phyloP scores from a whole-genome alignment of 2,888 invertebrate genomes.

The Polyommatus icarus region DNA sequence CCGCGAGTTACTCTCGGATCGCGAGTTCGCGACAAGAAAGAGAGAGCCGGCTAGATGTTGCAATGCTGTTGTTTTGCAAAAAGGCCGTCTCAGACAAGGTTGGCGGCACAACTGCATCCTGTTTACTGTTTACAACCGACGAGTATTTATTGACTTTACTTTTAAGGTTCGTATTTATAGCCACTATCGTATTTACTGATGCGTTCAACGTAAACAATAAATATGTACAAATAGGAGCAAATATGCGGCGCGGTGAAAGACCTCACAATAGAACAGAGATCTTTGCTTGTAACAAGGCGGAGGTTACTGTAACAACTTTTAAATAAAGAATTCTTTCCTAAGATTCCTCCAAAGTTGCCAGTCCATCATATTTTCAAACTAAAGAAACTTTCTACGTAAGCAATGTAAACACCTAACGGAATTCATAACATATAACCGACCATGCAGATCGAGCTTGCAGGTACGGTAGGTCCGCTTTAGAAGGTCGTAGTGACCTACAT shows the following conservation, averaged over 20 bases:
- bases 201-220: neutral
- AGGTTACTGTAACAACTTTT: neutral
- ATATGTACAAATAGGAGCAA: neutral
- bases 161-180: constrained; percentile 22
- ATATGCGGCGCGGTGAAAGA: constrained; percentile 1
- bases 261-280: neutral
- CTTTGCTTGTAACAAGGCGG: neutral
- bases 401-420: neutral
- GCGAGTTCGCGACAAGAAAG: constrained; percentile 53
- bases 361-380: neutral
- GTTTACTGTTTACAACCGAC: constrained; percentile 37
- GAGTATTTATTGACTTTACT: constrained; percentile 21
- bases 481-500: constrained; percentile 18
- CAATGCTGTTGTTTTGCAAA: constrained; percentile 69
- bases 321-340: neutral
- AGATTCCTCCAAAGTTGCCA: neutral
- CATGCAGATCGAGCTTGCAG: constrained; percentile 7
- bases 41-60: constrained; percentile 59
- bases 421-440: neutral
- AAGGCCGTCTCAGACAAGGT: constrained; percentile 69
- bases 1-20: constrained; percentile 49
- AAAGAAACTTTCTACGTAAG: neutral
- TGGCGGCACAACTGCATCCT: constrained; percentile 57
- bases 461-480: neutral
- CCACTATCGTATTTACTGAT: constrained; percentile 17